Base-by-base conservation (phyloP, 2,888 invertebrate genomes). In the Calameuta filiformis region DNA sequence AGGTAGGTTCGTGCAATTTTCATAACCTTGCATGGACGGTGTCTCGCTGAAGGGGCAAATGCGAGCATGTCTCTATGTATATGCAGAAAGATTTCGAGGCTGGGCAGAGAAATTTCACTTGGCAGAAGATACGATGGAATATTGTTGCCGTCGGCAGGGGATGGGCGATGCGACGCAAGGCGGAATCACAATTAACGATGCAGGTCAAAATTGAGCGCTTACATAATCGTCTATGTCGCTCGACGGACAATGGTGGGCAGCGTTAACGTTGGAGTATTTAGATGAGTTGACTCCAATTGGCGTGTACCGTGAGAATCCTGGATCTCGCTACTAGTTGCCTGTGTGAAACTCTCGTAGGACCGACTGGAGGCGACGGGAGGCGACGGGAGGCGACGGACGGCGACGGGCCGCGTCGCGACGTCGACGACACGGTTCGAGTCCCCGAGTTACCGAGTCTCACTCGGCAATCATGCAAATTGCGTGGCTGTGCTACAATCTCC, bases 281-380 rank as follows among this genome's bases (percentile, higher is more conserved):
- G 90, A 91, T 90, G 90, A 91, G 91, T 91, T 91, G 90, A 90
- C 91, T 90, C 88, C 90, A 91, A 91, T 91, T 91, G 89, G 85
- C 88, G 87, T 83, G 85, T 87, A 90, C 90, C 90, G 90, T 90
- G 90, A 90, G 90, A 90, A 90, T 90, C 87, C 87, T 87, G 84
- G 69, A 69, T 69, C 69, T 69, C 69, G 69, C 40, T 40, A 15
- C 40, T 6, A 40, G 15, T 40, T 15, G 40, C 40, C 40, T 40
- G 40, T 15, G 15, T 40, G 40, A 40, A 40, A 40, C 40, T 40
- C 15, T 40, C 15, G 15, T 40, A 40, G 40, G 15, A 40, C 15
- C 40, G 40, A 40, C 15, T 4, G 40, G 40, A 40, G 40, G 40
- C 40, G 40, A 40, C 40, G 40, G 40, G 40, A 1, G 35, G 35